Percentiles rank a stretch among this genome's conserved stretches.
phyloP scores from a whole-genome alignment of 2,797 vertebrate species.

The Rhinophrynus dorsalis region DNA sequence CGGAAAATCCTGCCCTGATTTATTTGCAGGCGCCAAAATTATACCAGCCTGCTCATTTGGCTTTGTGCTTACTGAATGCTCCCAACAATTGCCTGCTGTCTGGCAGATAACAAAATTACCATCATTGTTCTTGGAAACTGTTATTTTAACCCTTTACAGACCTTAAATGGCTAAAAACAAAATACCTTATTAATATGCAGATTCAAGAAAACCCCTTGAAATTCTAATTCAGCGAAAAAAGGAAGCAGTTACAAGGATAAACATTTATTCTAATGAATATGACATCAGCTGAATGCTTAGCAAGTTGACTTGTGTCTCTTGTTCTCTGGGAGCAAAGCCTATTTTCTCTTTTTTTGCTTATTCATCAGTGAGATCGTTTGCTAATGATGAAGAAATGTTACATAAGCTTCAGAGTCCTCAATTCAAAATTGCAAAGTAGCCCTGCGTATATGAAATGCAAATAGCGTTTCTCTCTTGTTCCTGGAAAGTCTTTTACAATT shows the following conservation, averaged over 20 bases:
- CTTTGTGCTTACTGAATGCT: background rate
- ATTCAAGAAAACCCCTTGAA: background rate
- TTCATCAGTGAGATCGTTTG: background rate
- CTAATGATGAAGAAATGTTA: no score
- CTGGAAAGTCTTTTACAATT: no score
- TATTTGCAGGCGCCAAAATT: background rate
- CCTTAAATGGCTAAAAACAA: slow-evolving; percentile 1
- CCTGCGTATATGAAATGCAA: no score
- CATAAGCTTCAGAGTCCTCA: no score
- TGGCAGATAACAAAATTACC: background rate
- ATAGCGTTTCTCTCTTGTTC: no score
- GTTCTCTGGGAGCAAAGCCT: background rate
- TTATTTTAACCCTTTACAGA: no score
- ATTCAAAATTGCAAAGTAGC: no score
- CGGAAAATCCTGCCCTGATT: no score
- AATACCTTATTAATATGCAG: background rate
- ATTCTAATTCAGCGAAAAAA: background rate
- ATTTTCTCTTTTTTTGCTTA: background rate
- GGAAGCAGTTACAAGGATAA: background rate
- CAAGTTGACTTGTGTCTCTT: background rate
- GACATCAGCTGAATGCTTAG: background rate
- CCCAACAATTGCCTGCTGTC: background rate
- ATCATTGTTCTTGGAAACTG: background rate
- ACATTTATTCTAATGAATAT: background rate
- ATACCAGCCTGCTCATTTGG: background rate